A percentile compares a stretch with the other conserved stretches of the same genome.
Evolutionary conservation across 2,113 vertebrate species (phyloP).

Genomic region (Uria aalge): DNA sequence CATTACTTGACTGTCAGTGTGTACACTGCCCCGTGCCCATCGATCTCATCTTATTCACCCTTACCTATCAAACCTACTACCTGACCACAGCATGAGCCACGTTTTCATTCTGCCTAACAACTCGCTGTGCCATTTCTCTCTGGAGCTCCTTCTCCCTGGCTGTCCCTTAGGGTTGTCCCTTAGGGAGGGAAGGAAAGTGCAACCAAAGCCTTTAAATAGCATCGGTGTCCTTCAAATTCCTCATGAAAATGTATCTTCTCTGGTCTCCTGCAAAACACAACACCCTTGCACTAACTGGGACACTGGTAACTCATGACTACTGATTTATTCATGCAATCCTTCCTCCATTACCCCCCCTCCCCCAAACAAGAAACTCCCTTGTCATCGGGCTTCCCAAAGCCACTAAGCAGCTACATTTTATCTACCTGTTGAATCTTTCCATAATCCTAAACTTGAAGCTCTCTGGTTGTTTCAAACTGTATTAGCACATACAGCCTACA

Average conservation of each 20-base stretch:
- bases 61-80: not conserved
- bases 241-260: not conserved
- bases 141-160: not conserved
- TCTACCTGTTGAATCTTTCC: not conserved
- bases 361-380: not conserved
- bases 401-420: not conserved
- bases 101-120: not conserved
- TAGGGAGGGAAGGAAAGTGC: not conserved
- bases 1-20: not conserved
- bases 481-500: not conserved
- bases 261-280: not conserved
- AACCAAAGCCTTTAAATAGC: not conserved
- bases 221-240: not conserved
- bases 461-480: not conserved
- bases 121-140: not conserved
- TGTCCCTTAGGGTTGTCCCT: not conserved
- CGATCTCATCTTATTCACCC: not conserved
- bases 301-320: not conserved
- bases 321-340: not conserved
- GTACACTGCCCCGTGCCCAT: fast-evolving
- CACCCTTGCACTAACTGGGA: not conserved
- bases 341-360: not conserved
- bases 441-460: not conserved
- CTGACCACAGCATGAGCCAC: not conserved
- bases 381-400: not conserved